These are phyloP conservation scores for Dugesia japonica DNA, from an alignment of 2,888 invertebrate species.

Conservation along the genomic window DNA sequence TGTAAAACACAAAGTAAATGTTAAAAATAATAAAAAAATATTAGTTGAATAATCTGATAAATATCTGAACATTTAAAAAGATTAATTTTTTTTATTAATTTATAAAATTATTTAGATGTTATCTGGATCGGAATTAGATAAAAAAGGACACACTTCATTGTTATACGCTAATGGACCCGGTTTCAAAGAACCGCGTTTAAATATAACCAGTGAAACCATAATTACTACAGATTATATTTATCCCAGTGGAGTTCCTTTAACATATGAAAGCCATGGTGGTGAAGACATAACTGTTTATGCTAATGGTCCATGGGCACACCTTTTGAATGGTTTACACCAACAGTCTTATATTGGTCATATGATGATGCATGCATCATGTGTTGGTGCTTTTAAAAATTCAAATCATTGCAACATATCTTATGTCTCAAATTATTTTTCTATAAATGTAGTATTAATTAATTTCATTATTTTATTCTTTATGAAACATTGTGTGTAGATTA, in stretches of 20 bases:
- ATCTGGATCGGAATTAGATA: neutral
- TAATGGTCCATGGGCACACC: slow-evolving; percentile 62
- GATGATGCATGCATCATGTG: slow-evolving; percentile 64
- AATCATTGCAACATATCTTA: no score
- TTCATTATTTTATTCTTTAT: no score
- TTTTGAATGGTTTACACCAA: slow-evolving; percentile 69
- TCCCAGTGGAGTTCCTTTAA: neutral
- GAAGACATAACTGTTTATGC: slow-evolving; percentile 75
- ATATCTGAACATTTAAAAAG: no score
- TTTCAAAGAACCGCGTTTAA: neutral
- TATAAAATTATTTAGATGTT: neutral
- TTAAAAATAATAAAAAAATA: no score
- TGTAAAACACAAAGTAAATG: no score
- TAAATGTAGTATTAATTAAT: no score
- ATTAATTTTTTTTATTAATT: no score
- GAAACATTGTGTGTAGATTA: no score
- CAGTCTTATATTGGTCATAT: slow-evolving; percentile 74
- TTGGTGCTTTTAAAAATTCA: slow-evolving; percentile 52
- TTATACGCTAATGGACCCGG: slow-evolving; percentile 20
- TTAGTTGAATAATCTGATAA: no score
- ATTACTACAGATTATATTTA: neutral
- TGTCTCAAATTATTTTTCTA: no score
- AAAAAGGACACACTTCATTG: neutral
- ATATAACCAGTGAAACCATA: neutral
- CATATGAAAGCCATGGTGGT: slow-evolving; percentile 47